A percentile compares a stretch with the other conserved stretches of the same genome.
phyloP scores from a whole-genome alignment of 1,140 invertebrate genomes.

The Chironomus striatipennis region DNA sequence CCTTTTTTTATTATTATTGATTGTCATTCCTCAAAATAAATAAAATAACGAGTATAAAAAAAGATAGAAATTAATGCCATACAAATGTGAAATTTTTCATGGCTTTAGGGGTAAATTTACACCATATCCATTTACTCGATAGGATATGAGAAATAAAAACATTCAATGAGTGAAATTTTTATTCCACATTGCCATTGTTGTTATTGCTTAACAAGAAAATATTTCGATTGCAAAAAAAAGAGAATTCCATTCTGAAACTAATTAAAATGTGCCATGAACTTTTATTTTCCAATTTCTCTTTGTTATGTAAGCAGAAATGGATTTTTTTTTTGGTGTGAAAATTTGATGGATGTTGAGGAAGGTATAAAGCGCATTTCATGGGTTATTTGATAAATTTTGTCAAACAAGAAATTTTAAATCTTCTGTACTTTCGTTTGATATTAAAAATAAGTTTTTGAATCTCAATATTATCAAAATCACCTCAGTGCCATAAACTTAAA shows the following conservation, averaged over 20 bases:
- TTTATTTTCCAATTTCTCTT: not conserved
- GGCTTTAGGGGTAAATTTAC: slow-evolving; percentile 7
- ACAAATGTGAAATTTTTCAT: slow-evolving; percentile 1
- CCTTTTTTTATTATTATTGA: not conserved
- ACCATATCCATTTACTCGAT: not conserved
- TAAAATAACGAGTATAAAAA: too few relatives aligned
- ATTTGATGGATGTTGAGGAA: too few relatives aligned
- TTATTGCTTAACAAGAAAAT: slow-evolving; percentile 2
- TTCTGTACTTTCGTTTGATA: too few relatives aligned
- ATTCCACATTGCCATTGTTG: not conserved
- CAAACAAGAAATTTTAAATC: too few relatives aligned
- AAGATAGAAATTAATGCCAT: not conserved
- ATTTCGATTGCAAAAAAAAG: slow-evolving; percentile 2
- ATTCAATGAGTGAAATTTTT: not conserved
- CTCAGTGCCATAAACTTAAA: too few relatives aligned
- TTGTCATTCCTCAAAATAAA: not conserved
- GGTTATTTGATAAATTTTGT: too few relatives aligned
- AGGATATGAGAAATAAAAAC: too few relatives aligned
- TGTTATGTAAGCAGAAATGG: not conserved
- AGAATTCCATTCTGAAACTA: slow-evolving; percentile 19
- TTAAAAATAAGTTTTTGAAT: too few relatives aligned
- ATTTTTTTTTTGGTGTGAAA: too few relatives aligned
- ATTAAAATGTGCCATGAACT: slow-evolving; percentile 19
- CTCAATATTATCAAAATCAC: too few relatives aligned
- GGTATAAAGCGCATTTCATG: too few relatives aligned